Evolutionary conservation across 2,797 vertebrate species (phyloP).

Genomic region (Falco novaeseelandiae): DNA sequence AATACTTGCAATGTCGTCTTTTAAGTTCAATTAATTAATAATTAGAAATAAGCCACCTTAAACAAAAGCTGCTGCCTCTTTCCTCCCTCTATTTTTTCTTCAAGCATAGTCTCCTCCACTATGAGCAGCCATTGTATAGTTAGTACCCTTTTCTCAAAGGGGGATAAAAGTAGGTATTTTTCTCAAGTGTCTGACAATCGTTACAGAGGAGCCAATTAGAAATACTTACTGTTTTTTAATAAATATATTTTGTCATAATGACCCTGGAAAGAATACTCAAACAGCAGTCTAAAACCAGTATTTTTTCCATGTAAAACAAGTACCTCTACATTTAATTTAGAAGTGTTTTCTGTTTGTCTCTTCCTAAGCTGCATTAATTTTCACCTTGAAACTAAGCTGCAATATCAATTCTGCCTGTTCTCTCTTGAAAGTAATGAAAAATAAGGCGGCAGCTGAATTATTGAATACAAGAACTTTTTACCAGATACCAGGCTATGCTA

Average conservation of each 20-base stretch:
- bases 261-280: neutral
- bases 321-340: neutral
- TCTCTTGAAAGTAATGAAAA: neutral
- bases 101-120: neutral
- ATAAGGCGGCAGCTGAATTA: neutral
- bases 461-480: neutral
- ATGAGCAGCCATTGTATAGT: neutral
- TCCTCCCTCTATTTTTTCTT: neutral
- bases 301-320: neutral
- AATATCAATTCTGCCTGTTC: neutral
- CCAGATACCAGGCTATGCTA: neutral
- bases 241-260: neutral
- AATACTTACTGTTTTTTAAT: neutral
- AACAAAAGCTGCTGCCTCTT: neutral
- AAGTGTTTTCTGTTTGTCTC: neutral
- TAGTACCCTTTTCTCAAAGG: neutral
- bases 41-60: neutral
- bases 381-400: neutral
- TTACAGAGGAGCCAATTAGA: neutral
- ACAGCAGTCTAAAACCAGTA: neutral
- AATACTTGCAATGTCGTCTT: neutral
- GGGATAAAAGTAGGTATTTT: neutral
- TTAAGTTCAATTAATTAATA: neutral
- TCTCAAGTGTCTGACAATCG: neutral
- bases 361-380: constrained; percentile 2